Base-by-base conservation (phyloP, 2,113 vertebrate genomes). In the Tachysurus vachellii region DNA sequence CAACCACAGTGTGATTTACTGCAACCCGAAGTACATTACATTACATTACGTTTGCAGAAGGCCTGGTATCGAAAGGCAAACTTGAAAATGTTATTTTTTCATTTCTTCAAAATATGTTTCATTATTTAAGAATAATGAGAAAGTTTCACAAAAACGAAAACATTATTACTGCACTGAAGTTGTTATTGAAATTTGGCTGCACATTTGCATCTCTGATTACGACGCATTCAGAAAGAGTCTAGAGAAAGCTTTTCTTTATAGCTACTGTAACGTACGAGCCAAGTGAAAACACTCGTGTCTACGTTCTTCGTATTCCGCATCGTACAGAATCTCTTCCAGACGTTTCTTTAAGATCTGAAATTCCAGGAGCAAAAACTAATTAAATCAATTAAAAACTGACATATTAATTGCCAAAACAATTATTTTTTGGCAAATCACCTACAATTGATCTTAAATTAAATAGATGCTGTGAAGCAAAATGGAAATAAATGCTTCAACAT, bases 41-140 rank as follows among this genome's bases (percentile, higher is more conserved):
- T 77, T 76, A 76, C 50, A 36, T 36, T 80, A 59, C 28, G 6
- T 57, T 59, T 36, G 54, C 4, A 6, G 77, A 36, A 80, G 54
- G 8, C 23, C 42, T 17, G n/a, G 14, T 16, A 57, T 80, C 12
- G 5, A 17, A 80, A 80, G 54, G 53, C 53, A 36, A 36, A 80
- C 36, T 80, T 21, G 77, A 57, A 80, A 80, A 80, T 21, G 77
- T 36, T 80, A 12, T 80, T 80, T 80, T 54, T 80, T 77, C 50
- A 77, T 77, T 80, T 36, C 26, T 56, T 9, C 1, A 0, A 36
- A 36, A 80, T 36, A 80, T 57, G 54, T 80, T 57, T 36, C 42
- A 11, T n/a, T 36, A 17, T 80, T 59, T 80, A 36, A 21, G 54
- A 42, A 80, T 80, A 36, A 80, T 57, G 77, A 80, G 54, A 80